Base-by-base conservation (phyloP, 2,888 invertebrate genomes). In the Hydrotaea diabolus region DNA sequence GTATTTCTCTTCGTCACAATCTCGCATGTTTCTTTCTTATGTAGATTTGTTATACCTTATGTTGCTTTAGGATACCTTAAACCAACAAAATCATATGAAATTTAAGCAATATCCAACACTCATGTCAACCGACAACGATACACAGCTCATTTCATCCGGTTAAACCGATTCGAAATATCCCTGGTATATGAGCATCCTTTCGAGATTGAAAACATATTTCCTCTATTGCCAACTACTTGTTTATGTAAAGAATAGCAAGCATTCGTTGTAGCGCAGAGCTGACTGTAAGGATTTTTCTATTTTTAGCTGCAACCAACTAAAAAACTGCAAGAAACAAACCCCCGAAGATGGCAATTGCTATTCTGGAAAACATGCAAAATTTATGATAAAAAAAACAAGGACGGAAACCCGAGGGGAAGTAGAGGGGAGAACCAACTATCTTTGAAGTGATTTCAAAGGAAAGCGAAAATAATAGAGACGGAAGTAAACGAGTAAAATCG, bases 321-420 rank as follows among this genome's bases (percentile, higher is more conserved):
- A 69, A 21, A 71, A 59, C 59, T 8, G 43, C 72, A 62, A 31
- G 15, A 57, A 49, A 73, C 36, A 53, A n/a, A 9, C 4, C 31
- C n/a, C n/a, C n/a, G n/a, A n/a, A 62, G 64, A 73, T 55, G 72
- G 62, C 59, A 79, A 73, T 79, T 72, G 62, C 36, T 23, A 59
- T 62, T 46, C 71, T 46, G 46, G 69, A 39, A 46, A 46, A 69
- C 21, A 62, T 62, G 69, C 46, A 69, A 69, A 43, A 23, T 23
- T 21, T n/a, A n/a, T n/a, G n/a, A n/a, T n/a, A n/a, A n/a, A n/a
- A n/a, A n/a, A n/a, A n/a, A n/a, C n/a, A n/a, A n/a, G n/a, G 39
- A 11, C 19, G n/a, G 64, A 36, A 15, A 15, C 13, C 4, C 23
- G 15, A 57, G 19, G 13, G 19, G 9, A 57, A 21, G 15, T 23